Conservation (phyloP, 2,797 vertebrate species). For the Columba guinea region DNA sequence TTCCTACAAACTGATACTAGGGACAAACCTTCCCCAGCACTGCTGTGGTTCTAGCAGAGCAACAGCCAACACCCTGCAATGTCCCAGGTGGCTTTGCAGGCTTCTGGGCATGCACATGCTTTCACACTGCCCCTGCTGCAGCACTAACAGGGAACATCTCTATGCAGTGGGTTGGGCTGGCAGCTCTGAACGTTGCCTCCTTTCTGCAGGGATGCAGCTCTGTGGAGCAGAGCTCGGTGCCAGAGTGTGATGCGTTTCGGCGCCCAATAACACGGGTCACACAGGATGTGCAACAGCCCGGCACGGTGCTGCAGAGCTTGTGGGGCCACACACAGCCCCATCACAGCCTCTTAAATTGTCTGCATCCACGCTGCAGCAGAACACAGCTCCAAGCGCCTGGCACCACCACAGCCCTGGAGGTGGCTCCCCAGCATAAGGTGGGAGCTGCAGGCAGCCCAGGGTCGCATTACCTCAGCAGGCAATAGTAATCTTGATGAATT, state of each 20-base stretch:
- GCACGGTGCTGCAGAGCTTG: fast-evolving
- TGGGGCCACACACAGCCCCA: not conserved
- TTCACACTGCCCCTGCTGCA: not conserved
- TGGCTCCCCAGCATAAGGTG: not conserved
- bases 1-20: fast-evolving
- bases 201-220: not conserved
- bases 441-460: not conserved
- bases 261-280: too few relatives aligned
- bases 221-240: not conserved
- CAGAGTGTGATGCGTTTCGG: fast-evolving
- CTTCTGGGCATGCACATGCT: fast-evolving
- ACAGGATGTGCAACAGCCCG: fast-evolving
- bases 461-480: fast-evolving
- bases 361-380: fast-evolving
- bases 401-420: fast-evolving
- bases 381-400: not conserved
- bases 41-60: not conserved
- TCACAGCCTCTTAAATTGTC: not conserved
- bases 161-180: not conserved
- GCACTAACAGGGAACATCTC: not conserved
- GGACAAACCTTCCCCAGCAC: not conserved
- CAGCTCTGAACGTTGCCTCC: fast-evolving
- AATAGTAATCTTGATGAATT: not conserved
- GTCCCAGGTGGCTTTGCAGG: not conserved
- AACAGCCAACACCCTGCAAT: not conserved